Percentiles rank a stretch among this genome's conserved stretches.
These are phyloP conservation scores for Phenganax subtilis DNA, from an alignment of 92 coral and sea anemone genomes.

Conservation along the genomic window DNA sequence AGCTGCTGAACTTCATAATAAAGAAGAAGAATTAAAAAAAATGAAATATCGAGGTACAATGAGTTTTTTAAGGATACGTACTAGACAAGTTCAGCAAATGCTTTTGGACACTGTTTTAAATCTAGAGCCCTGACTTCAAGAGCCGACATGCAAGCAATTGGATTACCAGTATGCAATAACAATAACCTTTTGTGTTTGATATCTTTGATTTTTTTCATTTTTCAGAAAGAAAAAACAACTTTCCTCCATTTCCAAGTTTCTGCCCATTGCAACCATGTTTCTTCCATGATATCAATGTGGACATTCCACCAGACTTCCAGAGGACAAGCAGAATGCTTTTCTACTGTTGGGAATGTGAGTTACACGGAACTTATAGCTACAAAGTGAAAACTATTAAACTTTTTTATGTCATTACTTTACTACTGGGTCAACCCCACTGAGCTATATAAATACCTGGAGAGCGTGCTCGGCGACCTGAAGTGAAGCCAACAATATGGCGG, in stretches of 20 bases:
- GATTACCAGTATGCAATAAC: background rate
- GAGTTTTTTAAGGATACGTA: background rate
- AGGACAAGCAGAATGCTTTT: slow-evolving; percentile 67
- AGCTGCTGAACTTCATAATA: slow-evolving; percentile 91
- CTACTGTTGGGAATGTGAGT: slow-evolving; percentile 83
- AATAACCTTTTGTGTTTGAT: background rate
- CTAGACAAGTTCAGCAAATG: too few species aligned
- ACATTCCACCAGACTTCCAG: slow-evolving; percentile 84
- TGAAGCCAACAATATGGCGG: too few species aligned
- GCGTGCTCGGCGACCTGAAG: too few species aligned
- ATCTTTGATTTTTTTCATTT: slow-evolving; percentile 11
- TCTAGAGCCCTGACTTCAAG: too few species aligned
- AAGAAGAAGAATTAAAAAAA: slow-evolving; percentile 86
- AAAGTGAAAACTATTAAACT: too few species aligned
- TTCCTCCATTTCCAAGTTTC: slow-evolving; percentile 71
- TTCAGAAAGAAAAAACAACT: slow-evolving; percentile 94
- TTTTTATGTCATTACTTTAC: too few species aligned
- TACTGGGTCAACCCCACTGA: too few species aligned
- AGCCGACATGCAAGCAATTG: background rate
- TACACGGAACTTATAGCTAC: too few species aligned
- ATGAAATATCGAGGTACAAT: slow-evolving; percentile 53
- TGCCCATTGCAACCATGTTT: slow-evolving; percentile 87
- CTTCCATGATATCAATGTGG: slow-evolving; percentile 83
- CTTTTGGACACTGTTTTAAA: background rate
- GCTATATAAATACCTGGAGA: too few species aligned